Evolutionary conservation across 2,797 vertebrate genomes (phyloP).

Genomic region (Hoplostethus atlanticus): DNA sequence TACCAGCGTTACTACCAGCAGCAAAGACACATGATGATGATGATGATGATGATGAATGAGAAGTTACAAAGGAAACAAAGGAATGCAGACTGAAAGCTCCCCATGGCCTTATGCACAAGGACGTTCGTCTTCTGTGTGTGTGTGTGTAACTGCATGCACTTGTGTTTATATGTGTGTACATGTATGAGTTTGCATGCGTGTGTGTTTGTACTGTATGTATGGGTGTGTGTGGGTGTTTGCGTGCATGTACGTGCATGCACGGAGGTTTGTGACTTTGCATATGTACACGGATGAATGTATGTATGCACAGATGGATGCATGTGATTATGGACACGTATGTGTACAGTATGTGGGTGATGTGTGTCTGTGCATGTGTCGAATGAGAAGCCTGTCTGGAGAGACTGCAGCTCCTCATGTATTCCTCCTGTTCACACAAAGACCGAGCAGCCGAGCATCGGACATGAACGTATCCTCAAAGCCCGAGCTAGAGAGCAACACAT

Average conservation of each 20-base stretch:
- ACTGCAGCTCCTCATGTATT: slow-evolving; percentile 9
- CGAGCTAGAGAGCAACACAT: slow-evolving; percentile 22
- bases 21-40: slow-evolving; percentile 34
- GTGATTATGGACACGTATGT: no score
- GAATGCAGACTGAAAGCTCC: slow-evolving; percentile 5
- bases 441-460: background rate
- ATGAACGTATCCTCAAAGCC: slow-evolving; percentile 17
- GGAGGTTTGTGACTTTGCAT: no score
- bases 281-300: no score
- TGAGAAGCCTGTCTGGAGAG: slow-evolving; percentile 11
- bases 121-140: background rate
- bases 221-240: no score
- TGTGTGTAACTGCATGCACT: background rate
- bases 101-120: background rate
- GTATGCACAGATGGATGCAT: background rate
- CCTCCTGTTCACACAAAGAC: background rate
- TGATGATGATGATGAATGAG: slow-evolving; percentile 47
- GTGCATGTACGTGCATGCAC: no score
- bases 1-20: background rate
- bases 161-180: no score
- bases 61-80: slow-evolving; percentile 30
- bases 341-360: background rate
- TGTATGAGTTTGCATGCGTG: no score
- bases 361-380: background rate
- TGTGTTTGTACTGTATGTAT: no score